Percentiles rank a stretch among this genome's conserved stretches.
Conservation (phyloP, 1,140 invertebrate genomes). For the Drosophila murphyi region DNA sequence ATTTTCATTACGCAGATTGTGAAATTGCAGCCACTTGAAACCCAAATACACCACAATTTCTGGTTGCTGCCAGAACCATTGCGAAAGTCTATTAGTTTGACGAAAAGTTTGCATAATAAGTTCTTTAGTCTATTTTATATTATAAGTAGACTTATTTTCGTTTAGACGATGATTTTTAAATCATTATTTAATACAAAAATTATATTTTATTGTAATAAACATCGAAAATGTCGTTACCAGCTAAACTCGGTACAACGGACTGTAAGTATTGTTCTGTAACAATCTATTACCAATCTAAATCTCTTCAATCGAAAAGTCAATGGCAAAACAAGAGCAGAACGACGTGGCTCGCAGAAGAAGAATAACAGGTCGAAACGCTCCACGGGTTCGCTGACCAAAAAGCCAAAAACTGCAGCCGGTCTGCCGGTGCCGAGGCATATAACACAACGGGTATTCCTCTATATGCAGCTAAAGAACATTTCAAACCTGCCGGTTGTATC, state of each 20-base stretch:
- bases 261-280: not conserved
- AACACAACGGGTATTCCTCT: conserved; percentile 60
- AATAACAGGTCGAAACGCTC: not conserved
- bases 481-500: conserved; percentile 42
- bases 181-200: not conserved
- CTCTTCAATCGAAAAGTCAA: not conserved
- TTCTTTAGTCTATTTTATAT: not conserved
- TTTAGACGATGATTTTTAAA: not conserved
- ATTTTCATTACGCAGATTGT: conserved; percentile 52
- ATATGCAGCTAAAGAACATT: conserved; percentile 65
- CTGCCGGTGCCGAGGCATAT: not conserved
- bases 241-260: not conserved
- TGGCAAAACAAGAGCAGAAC: not conserved
- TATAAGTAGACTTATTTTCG: not conserved
- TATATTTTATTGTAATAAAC: too few relatives aligned
- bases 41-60: conserved; percentile 5
- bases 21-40: conserved; percentile 29
- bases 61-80: too few relatives aligned
- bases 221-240: not conserved
- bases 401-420: not conserved
- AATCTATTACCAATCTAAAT: not conserved
- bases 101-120: too few relatives aligned
- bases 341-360: not conserved
- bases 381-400: not conserved
- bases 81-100: too few relatives aligned